Percentiles rank a stretch among this genome's conserved stretches.
phyloP scores from a whole-genome alignment of 2,888 invertebrate species.

The Nemotelus pantherinus region DNA sequence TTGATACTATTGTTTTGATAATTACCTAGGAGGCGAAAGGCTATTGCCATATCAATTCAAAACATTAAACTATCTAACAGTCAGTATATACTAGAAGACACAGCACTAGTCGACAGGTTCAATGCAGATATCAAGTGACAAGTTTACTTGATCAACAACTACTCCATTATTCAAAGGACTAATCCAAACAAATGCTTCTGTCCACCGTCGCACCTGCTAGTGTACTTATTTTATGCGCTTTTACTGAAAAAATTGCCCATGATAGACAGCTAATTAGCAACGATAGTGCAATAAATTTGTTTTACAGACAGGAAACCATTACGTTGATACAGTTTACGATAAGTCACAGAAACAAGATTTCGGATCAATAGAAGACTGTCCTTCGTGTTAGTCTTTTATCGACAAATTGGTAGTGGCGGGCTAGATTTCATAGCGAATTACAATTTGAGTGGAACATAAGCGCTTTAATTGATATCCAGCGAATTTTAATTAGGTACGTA shows the following conservation, averaged over 20 bases:
- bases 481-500: slow-evolving; percentile 13
- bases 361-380: background rate
- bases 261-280: background rate
- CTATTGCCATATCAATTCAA: too few species aligned
- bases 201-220: background rate
- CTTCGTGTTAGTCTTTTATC: background rate
- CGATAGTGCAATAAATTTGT: slow-evolving; percentile 1
- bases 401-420: background rate
- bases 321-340: background rate
- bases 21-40: too few species aligned
- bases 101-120: too few species aligned
- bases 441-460: background rate
- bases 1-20: too few species aligned
- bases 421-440: background rate
- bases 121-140: too few species aligned
- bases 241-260: background rate
- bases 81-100: too few species aligned
- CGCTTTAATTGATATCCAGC: slow-evolving; percentile 9
- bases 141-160: background rate
- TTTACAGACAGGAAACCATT: background rate
- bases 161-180: background rate
- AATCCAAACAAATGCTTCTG: background rate
- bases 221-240: background rate
- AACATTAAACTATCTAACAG: too few species aligned
- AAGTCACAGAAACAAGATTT: background rate